Base-by-base conservation (phyloP, 1,140 invertebrate species). In the Calosoma granatense region DNA sequence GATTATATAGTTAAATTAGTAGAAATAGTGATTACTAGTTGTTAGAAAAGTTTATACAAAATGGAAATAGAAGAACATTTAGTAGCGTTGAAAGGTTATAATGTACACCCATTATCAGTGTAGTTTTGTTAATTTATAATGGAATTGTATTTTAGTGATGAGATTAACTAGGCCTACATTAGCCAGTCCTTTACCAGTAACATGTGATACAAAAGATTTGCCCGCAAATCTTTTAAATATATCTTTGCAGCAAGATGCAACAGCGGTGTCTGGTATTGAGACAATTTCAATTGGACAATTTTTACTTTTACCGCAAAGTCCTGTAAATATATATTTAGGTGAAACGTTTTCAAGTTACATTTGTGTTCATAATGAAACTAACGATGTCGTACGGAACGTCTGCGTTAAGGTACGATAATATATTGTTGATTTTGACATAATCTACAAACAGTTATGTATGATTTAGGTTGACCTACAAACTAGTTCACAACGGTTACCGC, bases 281-380 rank as follows among this genome's bases (percentile, higher is more conserved):
- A 87, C 86, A 1, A 78, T 95, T 60, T 84, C 87, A 9, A 77
- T 90, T 56, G 91, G 92, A 17, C 87, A 94, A 63, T 91, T 95
- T 72, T 77, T 98, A 59, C 78, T 97, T 23, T 73, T 97, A 21
- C 95, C 96, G 36, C 94, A 97, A 78, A 95, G 90, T 72, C 97
- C 97, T 79, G 94, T 94, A 75, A 85, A 82, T 66, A 81, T 82
- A 62, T 84, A 83, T 64, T 67, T 84, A 19, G 97, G 97, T 17
- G 96, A 98, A 81, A 98, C 93, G 20, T 98, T 98, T 77, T 93
- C 94, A 1, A 94, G 94, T 72, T 98, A 97, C 69, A 85, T 99
- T 53, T 95, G 92, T 77, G 90, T 98, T 51, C 92, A 97, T 67
- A 98, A 98, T 79, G 92, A 95, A 69, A 94, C 92, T 55, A 80